A percentile compares a stretch with the other conserved stretches of the same genome.
phyloP scores from a whole-genome alignment of 2,888 invertebrate species.

The Epinotia bilunana region DNA sequence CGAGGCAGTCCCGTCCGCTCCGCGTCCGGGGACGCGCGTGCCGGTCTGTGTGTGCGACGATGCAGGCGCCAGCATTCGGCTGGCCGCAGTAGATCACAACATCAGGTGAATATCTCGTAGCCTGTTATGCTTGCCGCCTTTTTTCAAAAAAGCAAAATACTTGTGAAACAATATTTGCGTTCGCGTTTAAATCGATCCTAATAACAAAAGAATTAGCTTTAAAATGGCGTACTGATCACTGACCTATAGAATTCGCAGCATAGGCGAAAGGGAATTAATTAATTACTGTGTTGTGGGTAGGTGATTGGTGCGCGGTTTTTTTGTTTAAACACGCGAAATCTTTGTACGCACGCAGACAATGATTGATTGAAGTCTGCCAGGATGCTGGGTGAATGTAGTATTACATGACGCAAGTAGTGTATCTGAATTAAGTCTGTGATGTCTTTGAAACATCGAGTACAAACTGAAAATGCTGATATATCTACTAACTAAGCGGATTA shows the following conservation, averaged over 20 bases:
- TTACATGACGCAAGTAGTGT: constrained; percentile 2
- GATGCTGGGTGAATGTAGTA: neutral
- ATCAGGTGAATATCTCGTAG: constrained; percentile 41
- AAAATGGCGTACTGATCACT: constrained; percentile 23
- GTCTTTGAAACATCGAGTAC: constrained; percentile 11
- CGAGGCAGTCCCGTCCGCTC: constrained; percentile 65
- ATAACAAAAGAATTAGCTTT: constrained; percentile 7
- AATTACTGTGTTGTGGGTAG: constrained; percentile 11
- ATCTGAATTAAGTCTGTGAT: neutral
- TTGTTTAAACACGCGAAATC: constrained; percentile 1
- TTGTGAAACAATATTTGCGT: neutral
- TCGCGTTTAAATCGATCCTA: constrained; percentile 5
- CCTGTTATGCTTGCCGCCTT: neutral
- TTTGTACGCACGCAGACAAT: neutral
- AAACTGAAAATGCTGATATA: neutral
- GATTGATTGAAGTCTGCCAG: neutral
- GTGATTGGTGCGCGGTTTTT: constrained; percentile 5
- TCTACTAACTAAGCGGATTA: neutral
- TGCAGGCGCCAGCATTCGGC: constrained; percentile 68
- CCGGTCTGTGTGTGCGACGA: constrained; percentile 56
- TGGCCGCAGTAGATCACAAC: constrained; percentile 65
- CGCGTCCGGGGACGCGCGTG: constrained; percentile 47
- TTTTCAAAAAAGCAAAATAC: neutral
- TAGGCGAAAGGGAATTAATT: neutral
- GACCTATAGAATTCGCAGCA: neutral